Evolutionary conservation across 2,888 invertebrate species (phyloP).

Genomic region (Melipona beecheii): DNA sequence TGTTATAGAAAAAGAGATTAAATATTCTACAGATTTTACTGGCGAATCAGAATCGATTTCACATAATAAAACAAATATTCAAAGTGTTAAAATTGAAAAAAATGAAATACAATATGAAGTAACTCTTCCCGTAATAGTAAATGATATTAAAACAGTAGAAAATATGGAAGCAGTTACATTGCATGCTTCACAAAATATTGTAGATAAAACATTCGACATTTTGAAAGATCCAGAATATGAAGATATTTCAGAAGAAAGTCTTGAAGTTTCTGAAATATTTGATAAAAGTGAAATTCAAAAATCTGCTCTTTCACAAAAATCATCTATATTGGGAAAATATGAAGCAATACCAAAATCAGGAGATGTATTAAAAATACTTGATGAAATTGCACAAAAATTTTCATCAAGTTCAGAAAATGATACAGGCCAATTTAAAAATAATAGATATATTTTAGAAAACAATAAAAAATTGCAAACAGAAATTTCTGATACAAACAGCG

Average conservation of each 20-base stretch:
- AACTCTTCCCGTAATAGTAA: neutral
- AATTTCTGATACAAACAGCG: conserved; percentile 16
- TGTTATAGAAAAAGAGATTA: conserved; percentile 65
- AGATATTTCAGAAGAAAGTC: conserved; percentile 82
- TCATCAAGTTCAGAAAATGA: conserved; percentile 32
- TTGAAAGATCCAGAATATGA: conserved; percentile 80
- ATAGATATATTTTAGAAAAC: conserved; percentile 23
- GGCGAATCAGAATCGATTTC: conserved; percentile 4
- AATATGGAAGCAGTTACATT: neutral
- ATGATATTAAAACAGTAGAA: conserved; percentile 26
- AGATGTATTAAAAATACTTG: conserved; percentile 77
- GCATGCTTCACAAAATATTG: conserved; percentile 4
- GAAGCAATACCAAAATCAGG: conserved; percentile 76
- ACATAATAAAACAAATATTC: conserved; percentile 3
- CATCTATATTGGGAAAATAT: conserved; percentile 75
- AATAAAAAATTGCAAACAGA: conserved; percentile 22
- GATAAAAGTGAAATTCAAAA: conserved; percentile 74
- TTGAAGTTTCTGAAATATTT: conserved; percentile 81
- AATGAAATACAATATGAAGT: conserved; percentile 8
- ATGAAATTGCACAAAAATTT: conserved; percentile 76
- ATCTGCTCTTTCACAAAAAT: conserved; percentile 64
- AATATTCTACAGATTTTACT: conserved; percentile 5
- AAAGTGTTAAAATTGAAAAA: neutral
- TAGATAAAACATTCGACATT: conserved; percentile 62
- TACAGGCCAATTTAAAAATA: conserved; percentile 14